Evolutionary conservation across 2,113 vertebrate genomes (phyloP).

Genomic region (Lycaon pictus): DNA sequence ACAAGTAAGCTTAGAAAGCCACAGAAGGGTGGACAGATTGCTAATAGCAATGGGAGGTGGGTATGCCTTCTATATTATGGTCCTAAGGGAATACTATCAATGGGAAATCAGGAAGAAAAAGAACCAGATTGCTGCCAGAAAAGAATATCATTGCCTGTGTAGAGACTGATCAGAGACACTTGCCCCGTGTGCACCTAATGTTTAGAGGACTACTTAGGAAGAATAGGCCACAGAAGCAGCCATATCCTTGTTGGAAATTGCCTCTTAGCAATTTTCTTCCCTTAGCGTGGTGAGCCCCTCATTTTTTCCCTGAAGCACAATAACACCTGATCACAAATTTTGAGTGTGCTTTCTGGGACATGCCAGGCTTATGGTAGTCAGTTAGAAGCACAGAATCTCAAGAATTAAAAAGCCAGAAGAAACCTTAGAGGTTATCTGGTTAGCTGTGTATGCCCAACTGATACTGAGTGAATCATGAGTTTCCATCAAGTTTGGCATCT

Average conservation of each 20-base stretch:
- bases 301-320: constrained; percentile 55
- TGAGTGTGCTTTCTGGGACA: constrained; percentile 24
- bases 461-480: constrained; percentile 74
- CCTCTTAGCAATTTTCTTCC: not conserved
- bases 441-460: constrained; percentile 52
- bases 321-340: constrained; percentile 15
- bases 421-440: constrained; percentile 57
- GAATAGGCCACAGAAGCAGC: not conserved
- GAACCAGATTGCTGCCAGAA: not conserved
- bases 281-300: not conserved
- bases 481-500: constrained; percentile 73
- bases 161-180: not conserved
- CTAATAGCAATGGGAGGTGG: constrained; percentile 33
- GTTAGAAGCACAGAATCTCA: constrained; percentile 34
- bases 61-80: not conserved
- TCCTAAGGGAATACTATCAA: not conserved
- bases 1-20: constrained; percentile 72
- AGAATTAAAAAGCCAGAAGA: constrained; percentile 54
- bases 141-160: not conserved
- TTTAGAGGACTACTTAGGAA: constrained; percentile 34
- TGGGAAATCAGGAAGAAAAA: not conserved
- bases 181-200: not conserved
- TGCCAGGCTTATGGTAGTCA: constrained; percentile 1
- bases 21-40: constrained; percentile 77
- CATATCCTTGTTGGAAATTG: constrained; percentile 11